phyloP scores from a whole-genome alignment of 2,888 invertebrate genomes.

The Oscheius sp. region DNA sequence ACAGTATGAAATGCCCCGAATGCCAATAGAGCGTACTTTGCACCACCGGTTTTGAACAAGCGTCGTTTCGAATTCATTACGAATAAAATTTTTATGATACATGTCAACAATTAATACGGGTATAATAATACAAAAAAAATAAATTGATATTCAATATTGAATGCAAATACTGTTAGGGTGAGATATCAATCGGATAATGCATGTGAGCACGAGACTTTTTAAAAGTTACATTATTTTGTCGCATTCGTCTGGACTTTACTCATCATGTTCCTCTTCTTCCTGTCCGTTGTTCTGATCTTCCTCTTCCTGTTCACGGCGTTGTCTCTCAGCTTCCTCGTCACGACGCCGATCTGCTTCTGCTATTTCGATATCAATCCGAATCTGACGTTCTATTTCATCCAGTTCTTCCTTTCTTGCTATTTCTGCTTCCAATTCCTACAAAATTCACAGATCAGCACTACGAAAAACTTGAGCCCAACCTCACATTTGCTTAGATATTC shows the following conservation, averaged over 20 bases:
- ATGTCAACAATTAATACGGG: no score
- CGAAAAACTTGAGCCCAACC: neutral
- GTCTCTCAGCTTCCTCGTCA: neutral
- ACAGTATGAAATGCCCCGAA: no score
- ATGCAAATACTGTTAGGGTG: no score
- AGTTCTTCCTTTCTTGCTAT: neutral
- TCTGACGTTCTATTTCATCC: no score
- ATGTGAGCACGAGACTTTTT: neutral
- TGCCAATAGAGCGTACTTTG: no score
- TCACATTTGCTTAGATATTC: neutral
- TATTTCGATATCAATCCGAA: no score
- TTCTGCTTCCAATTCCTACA: neutral
- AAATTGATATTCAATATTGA: no score
- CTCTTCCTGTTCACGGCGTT: neutral
- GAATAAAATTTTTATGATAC: no score
- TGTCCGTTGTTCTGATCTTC: neutral
- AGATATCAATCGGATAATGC: no score
- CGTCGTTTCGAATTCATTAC: no score
- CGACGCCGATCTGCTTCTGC: neutral
- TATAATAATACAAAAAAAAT: no score
- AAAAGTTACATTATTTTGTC: neutral
- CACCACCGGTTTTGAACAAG: no score
- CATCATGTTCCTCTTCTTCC: neutral
- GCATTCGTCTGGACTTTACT: neutral
- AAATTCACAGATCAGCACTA: neutral